Percentiles rank a stretch among this genome's conserved stretches.
Conservation (phyloP, 2,113 vertebrate genomes). For the Muntiacus reevesi region DNA sequence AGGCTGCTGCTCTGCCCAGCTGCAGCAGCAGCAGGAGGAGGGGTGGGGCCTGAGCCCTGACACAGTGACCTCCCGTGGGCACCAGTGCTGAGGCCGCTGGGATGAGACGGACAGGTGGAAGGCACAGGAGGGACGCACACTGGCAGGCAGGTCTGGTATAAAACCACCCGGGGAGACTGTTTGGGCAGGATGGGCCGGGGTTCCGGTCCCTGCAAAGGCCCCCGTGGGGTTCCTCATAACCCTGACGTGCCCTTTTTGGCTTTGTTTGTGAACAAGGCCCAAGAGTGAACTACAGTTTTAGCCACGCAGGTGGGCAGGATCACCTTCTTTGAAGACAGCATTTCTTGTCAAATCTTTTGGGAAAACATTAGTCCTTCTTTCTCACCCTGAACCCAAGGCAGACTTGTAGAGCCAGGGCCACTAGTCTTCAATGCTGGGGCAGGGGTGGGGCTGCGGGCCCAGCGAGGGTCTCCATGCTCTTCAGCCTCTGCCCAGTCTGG, state of each 20-base stretch:
- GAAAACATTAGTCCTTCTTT: background rate
- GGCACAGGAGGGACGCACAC: background rate
- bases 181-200: background rate
- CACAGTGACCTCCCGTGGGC: background rate
- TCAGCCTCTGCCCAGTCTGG: background rate
- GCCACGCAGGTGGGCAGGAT: accelerated
- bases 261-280: background rate
- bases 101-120: background rate
- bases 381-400: background rate
- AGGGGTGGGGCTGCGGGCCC: background rate
- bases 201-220: background rate
- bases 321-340: background rate
- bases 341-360: background rate
- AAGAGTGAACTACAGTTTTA: background rate
- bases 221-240: background rate
- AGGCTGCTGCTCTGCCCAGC: background rate
- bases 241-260: background rate
- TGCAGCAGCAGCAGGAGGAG: too few species aligned
- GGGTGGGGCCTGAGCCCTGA: background rate
- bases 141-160: background rate
- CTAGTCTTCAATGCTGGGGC: background rate
- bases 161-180: background rate
- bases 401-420: background rate
- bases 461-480: background rate
- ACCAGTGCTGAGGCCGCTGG: constrained; percentile 49